These are phyloP conservation scores for Chaetorhynchus papuensis DNA, from an alignment of 2,113 vertebrate genomes.

Conservation along the genomic window DNA sequence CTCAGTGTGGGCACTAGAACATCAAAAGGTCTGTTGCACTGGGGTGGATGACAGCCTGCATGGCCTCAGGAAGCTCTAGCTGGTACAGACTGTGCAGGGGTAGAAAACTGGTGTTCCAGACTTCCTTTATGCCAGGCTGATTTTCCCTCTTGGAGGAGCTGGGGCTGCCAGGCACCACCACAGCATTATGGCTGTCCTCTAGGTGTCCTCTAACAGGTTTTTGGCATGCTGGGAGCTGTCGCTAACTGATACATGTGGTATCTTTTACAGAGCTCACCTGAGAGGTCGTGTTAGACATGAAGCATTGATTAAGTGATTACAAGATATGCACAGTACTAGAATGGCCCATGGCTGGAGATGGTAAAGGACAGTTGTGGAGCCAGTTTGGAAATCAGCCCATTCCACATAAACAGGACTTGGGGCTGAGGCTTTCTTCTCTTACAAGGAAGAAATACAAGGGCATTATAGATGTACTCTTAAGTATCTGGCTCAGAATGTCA, in stretches of 20 bases:
- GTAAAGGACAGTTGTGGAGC: neutral
- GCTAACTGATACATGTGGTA: neutral
- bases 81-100: neutral
- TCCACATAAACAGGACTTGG: neutral
- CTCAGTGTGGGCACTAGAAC: neutral
- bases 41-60: neutral
- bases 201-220: neutral
- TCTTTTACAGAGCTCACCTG: neutral
- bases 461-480: neutral
- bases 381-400: neutral
- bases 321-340: neutral
- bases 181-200: neutral
- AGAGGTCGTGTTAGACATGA: neutral
- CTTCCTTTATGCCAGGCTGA: neutral
- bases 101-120: neutral
- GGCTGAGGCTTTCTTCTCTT: neutral
- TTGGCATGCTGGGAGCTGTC: neutral
- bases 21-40: neutral
- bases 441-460: neutral
- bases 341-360: neutral
- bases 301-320: neutral
- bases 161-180: neutral
- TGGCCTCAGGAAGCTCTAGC: neutral
- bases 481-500: neutral
- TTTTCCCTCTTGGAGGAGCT: neutral